Conservation (phyloP, 2,113 vertebrate species). For the Amphilophus citrinellus region DNA sequence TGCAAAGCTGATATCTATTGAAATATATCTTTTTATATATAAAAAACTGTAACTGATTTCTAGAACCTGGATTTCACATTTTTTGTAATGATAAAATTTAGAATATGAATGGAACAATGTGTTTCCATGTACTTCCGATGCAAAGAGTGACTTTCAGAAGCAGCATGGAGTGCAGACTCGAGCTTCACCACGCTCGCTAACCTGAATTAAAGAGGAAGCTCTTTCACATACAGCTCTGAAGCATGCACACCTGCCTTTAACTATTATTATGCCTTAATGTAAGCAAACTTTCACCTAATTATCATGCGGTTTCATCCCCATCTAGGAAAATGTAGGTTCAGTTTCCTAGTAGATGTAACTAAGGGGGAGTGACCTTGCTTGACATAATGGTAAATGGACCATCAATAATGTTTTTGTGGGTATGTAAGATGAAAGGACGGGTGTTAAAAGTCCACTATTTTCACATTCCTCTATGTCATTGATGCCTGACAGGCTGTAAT, state of each 20-base stretch:
- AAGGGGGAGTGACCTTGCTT: conserved; percentile 87
- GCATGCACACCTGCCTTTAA: not conserved
- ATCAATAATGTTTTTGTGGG: conserved; percentile 81
- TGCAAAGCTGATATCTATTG: not conserved
- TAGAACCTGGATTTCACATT: too few relatives aligned
- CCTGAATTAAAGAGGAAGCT: not conserved
- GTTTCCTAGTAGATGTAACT: conserved; percentile 60
- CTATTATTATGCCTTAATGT: too few relatives aligned
- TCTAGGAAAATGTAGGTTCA: conserved; percentile 47
- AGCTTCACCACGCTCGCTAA: not conserved
- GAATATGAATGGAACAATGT: not conserved
- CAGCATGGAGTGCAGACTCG: not conserved
- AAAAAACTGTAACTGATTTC: too few relatives aligned
- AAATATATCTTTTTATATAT: not conserved
- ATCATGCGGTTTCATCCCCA: conserved; percentile 12
- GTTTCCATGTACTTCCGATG: not conserved
- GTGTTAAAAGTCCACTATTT: conserved; percentile 89
- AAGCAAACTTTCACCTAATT: conserved; percentile 15
- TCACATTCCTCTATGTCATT: conserved; percentile 89
- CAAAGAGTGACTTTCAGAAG: not conserved
- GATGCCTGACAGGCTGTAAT: conserved; percentile 91
- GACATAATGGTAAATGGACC: conserved; percentile 87
- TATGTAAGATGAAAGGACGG: conserved; percentile 75
- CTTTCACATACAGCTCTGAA: not conserved
- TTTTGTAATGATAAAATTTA: not conserved